Percentiles rank a stretch among this genome's conserved stretches.
These are phyloP conservation scores for Chironomus tepperi DNA, from an alignment of 1,140 invertebrate species.

Conservation along the genomic window DNA sequence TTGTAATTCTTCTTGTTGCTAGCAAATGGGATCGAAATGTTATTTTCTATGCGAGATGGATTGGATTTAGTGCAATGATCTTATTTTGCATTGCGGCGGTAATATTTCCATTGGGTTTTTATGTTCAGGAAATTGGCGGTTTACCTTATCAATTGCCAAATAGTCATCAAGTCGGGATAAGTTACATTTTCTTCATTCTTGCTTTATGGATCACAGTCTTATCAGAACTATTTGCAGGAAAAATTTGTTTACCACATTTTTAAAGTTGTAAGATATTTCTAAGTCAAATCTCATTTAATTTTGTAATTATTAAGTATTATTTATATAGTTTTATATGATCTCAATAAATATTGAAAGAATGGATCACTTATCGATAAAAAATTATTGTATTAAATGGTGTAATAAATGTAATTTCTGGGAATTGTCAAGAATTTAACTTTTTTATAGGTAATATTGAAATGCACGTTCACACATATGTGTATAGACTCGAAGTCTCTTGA, in stretches of 20 bases:
- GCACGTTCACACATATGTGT: too few species aligned
- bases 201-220: conserved; percentile 94
- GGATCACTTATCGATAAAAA: too few species aligned
- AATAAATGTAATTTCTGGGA: too few species aligned
- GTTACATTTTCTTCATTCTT: conserved; percentile 90
- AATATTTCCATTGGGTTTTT: conserved; percentile 92
- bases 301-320: too few species aligned
- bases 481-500: too few species aligned
- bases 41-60: conserved; percentile 86
- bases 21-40: conserved; percentile 85
- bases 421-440: too few species aligned
- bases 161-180: conserved; percentile 90
- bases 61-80: conserved; percentile 95
- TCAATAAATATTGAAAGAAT: too few species aligned
- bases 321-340: too few species aligned
- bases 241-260: conserved; percentile 93
- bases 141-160: conserved; percentile 92
- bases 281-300: too few species aligned
- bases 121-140: conserved; percentile 90
- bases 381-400: too few species aligned
- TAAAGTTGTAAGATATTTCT: conserved; percentile 44
- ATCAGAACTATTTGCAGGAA: conserved; percentile 93
- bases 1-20: conserved; percentile 74
- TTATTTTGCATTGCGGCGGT: conserved; percentile 90
- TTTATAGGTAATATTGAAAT: too few species aligned